A percentile compares a stretch with the other conserved stretches of the same genome.
These are phyloP conservation scores for Cenopis cana DNA, from an alignment of 2,888 invertebrate genomes.

Conservation along the genomic window DNA sequence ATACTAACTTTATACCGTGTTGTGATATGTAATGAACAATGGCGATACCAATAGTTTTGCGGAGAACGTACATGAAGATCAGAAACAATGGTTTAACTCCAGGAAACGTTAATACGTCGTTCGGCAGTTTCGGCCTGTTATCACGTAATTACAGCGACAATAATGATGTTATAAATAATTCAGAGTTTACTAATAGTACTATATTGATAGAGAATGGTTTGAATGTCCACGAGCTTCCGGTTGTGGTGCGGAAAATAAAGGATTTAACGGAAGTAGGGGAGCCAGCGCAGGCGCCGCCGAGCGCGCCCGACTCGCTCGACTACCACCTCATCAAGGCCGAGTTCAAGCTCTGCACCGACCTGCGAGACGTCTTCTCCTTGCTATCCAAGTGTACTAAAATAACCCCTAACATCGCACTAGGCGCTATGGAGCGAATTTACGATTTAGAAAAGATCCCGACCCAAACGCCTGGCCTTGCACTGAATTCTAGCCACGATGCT, in stretches of 20 bases:
- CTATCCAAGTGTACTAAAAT: slow-evolving; percentile 80
- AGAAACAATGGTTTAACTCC: slow-evolving; percentile 61
- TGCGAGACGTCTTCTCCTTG: slow-evolving; percentile 76
- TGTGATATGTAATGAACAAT: slow-evolving; percentile 29
- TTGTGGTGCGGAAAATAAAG: slow-evolving; percentile 84
- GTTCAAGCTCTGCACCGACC: slow-evolving; percentile 74
- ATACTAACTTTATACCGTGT: not conserved
- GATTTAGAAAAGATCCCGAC: slow-evolving; percentile 70
- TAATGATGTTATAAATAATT: slow-evolving; percentile 58
- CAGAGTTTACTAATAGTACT: slow-evolving; percentile 74
- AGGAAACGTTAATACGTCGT: slow-evolving; percentile 52
- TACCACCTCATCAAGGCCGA: slow-evolving; percentile 77
- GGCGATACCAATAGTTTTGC: slow-evolving; percentile 67
- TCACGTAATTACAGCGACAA: slow-evolving; percentile 66
- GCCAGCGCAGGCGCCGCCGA: slow-evolving; percentile 53
- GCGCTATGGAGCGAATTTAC: slow-evolving; percentile 79
- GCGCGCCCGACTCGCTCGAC: slow-evolving; percentile 61
- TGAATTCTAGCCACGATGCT: slow-evolving; percentile 20
- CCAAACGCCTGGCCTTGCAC: slow-evolving; percentile 52
- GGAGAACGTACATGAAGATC: slow-evolving; percentile 68
- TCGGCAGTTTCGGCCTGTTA: slow-evolving; percentile 47
- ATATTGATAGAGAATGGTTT: slow-evolving; percentile 88
- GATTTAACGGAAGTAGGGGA: slow-evolving; percentile 68
- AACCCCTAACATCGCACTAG: slow-evolving; percentile 80
- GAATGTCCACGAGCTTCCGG: slow-evolving; percentile 88